Evolutionary conservation across 2,797 vertebrate genomes (phyloP).

Genomic region (Acanthiza pusilla): DNA sequence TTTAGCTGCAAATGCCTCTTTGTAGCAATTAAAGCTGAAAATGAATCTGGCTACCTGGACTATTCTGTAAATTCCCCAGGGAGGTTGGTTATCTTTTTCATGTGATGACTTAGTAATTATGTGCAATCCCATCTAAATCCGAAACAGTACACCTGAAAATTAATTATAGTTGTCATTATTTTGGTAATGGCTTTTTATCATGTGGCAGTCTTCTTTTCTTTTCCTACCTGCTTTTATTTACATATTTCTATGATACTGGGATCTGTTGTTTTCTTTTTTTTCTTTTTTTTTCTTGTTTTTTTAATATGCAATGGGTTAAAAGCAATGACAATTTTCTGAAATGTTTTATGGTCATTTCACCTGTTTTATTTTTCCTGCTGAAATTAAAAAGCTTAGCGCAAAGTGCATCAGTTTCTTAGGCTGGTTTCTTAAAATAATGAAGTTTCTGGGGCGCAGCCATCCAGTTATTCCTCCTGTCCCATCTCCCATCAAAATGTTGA

Average conservation of each 20-base stretch:
- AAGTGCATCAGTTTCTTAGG: background rate
- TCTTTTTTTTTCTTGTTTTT: too few relatives aligned
- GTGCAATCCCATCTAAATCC: background rate
- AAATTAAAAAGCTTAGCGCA: background rate
- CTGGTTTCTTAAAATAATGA: background rate
- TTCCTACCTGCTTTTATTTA: background rate
- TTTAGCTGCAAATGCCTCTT: background rate
- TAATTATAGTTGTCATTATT: background rate
- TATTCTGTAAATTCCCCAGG: background rate
- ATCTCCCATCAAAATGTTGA: background rate
- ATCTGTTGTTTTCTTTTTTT: background rate
- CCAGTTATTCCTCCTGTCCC: background rate
- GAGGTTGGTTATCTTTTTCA: background rate
- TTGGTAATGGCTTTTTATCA: background rate
- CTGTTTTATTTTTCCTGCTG: background rate
- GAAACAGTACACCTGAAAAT: background rate
- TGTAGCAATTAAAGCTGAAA: background rate
- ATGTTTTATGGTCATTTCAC: background rate
- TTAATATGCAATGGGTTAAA: background rate
- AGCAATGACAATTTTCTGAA: background rate
- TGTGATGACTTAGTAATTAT: background rate
- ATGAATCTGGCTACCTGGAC: background rate
- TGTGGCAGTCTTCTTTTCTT: background rate
- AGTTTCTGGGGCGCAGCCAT: background rate
- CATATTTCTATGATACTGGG: background rate